These are phyloP conservation scores for Callyntrura guangdongensis DNA, from an alignment of 2,888 invertebrate genomes.

Conservation along the genomic window DNA sequence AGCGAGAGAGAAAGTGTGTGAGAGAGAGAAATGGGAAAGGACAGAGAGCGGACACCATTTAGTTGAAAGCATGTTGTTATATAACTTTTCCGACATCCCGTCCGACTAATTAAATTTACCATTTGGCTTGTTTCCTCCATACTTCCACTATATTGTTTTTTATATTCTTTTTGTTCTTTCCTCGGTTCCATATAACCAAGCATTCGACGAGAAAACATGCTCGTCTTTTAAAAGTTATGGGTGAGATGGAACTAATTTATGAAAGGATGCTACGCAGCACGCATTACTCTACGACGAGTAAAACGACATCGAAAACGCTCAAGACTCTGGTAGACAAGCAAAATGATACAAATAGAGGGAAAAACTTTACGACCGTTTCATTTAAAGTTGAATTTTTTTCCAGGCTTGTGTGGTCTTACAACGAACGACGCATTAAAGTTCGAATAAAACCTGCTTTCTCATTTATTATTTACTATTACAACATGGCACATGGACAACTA, in stretches of 20 bases:
- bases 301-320: background rate
- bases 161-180: slow-evolving; percentile 53
- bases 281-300: background rate
- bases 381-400: background rate
- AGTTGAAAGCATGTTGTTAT: slow-evolving; percentile 42
- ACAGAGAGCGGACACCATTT: slow-evolving; percentile 43
- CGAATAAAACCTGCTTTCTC: slow-evolving; percentile 20
- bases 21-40: too few relatives aligned
- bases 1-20: background rate
- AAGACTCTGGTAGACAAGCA: background rate
- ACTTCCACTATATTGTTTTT: slow-evolving; percentile 53
- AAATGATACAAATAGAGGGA: background rate
- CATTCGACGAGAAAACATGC: slow-evolving; percentile 39
- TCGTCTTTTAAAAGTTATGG: slow-evolving; percentile 65
- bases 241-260: slow-evolving; percentile 28
- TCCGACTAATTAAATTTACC: slow-evolving; percentile 69
- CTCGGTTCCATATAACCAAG: slow-evolving; percentile 1
- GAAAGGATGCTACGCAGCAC: background rate
- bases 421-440: slow-evolving; percentile 14
- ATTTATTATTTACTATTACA: slow-evolving; percentile 43
- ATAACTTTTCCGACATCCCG: slow-evolving; percentile 35
- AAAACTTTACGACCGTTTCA: background rate
- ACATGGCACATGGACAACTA: slow-evolving; percentile 24
- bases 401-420: slow-evolving; percentile 28
- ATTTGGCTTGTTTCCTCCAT: slow-evolving; percentile 53